Evolutionary conservation across 2,888 invertebrate genomes (phyloP).

Genomic region (Nephrotoma guestfalica): DNA sequence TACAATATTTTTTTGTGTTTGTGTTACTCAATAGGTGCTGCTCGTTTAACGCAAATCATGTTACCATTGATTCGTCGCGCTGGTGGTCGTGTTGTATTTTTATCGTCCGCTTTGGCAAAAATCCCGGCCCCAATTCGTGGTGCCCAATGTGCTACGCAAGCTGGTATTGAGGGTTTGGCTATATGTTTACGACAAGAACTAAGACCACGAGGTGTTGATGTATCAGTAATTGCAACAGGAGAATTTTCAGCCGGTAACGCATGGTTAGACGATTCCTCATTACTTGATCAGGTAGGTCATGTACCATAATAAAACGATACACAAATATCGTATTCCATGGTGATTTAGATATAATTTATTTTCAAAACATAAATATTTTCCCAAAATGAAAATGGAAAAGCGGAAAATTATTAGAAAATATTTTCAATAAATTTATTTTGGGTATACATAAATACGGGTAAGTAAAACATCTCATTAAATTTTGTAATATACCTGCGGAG

Average conservation of each 20-base stretch:
- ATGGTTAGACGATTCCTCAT: slow-evolving; percentile 54
- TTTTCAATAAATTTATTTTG: neutral
- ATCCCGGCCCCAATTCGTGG: slow-evolving; percentile 65
- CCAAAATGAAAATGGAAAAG: neutral
- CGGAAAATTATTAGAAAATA: neutral
- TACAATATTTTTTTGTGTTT: neutral
- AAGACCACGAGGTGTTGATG: slow-evolving; percentile 64
- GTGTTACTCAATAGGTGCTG: slow-evolving; percentile 37
- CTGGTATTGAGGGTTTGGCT: slow-evolving; percentile 67
- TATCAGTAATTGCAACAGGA: slow-evolving; percentile 71
- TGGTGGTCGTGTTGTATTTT: slow-evolving; percentile 63
- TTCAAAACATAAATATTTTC: neutral
- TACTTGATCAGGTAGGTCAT: slow-evolving; percentile 40
- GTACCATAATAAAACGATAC: neutral
- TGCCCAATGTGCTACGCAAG: slow-evolving; percentile 63
- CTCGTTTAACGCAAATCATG: slow-evolving; percentile 61
- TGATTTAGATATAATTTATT: neutral
- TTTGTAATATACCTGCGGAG: neutral
- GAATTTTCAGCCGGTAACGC: slow-evolving; percentile 69
- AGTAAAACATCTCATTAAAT: neutral
- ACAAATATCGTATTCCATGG: neutral
- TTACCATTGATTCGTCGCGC: slow-evolving; percentile 64
- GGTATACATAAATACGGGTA: neutral
- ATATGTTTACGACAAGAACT: slow-evolving; percentile 68
- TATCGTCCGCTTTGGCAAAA: slow-evolving; percentile 40